A percentile compares a stretch with the other conserved stretches of the same genome.
Conservation (phyloP, 2,113 vertebrate genomes). For the Rhagologus leucostigma region DNA sequence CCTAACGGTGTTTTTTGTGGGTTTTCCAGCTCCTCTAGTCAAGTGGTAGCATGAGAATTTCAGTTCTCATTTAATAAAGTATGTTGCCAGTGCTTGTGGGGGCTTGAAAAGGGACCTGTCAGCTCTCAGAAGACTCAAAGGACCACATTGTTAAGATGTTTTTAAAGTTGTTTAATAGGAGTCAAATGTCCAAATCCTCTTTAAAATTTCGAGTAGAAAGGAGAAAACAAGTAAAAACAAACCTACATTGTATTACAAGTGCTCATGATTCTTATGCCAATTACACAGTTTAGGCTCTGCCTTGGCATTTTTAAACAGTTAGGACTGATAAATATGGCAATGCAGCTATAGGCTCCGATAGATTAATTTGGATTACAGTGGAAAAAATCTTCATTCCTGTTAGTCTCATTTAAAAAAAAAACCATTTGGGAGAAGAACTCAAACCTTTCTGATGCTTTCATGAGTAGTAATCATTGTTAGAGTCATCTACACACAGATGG, state of each 20-base stretch:
- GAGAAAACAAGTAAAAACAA: conserved; percentile 14
- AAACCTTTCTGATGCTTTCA: not conserved
- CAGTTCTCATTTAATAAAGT: conserved; percentile 9
- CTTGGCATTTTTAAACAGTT: not conserved
- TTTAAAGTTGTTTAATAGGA: not conserved
- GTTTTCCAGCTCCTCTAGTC: not conserved
- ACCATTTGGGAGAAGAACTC: not conserved
- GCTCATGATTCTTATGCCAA: not conserved
- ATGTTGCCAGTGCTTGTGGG: not conserved
- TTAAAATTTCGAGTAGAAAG: conserved; percentile 1
- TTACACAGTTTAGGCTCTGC: not conserved
- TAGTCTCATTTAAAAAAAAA: not conserved
- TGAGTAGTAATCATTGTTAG: not conserved
- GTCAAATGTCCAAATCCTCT: conserved; percentile 7
- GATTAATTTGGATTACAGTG: not conserved
- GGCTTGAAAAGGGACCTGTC: not conserved
- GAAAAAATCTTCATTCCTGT: not conserved
- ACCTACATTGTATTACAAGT: not conserved
- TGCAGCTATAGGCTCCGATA: not conserved
- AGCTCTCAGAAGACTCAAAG: not conserved
- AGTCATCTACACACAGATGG: not conserved
- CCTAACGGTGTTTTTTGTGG: not conserved
- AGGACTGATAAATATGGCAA: not conserved
- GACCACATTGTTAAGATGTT: not conserved
- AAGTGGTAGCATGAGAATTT: conserved; percentile 2